Evolutionary conservation across 2,797 vertebrate genomes (phyloP).

Genomic region (Muraenolepis orangiensis): DNA sequence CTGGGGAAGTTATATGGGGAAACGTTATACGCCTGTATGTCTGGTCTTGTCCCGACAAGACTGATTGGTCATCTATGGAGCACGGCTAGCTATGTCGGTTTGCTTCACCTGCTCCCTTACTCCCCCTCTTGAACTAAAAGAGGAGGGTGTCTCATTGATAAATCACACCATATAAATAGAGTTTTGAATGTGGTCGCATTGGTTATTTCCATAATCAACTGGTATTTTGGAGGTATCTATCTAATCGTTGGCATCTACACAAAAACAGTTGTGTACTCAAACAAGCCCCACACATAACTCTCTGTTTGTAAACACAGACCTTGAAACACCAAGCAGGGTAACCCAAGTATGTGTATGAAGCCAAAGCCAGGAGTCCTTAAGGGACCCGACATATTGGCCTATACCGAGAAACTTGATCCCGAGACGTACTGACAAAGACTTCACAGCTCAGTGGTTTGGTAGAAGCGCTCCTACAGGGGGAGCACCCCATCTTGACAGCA

Average conservation of each 20-base stretch:
- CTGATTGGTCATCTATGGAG: constrained; percentile 43
- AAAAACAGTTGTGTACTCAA: background rate
- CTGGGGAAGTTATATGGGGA: constrained; percentile 42
- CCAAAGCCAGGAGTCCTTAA: background rate
- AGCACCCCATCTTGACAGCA: background rate
- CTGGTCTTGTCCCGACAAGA: constrained; percentile 32
- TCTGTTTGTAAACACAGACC: background rate
- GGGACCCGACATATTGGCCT: background rate
- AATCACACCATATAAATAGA: background rate
- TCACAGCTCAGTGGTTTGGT: background rate
- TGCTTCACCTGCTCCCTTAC: constrained; percentile 44
- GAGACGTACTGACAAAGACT: background rate
- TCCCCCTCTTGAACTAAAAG: background rate
- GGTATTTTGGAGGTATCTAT: background rate
- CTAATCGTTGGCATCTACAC: background rate
- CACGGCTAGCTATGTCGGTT: constrained; percentile 26
- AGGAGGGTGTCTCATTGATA: background rate
- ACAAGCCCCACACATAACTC: background rate
- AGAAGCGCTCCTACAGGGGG: background rate
- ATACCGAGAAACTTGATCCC: background rate
- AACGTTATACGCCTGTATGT: constrained; percentile 53
- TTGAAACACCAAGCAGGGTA: background rate
- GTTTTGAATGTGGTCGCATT: background rate
- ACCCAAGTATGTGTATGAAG: background rate
- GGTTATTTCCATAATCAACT: background rate